phyloP scores from a whole-genome alignment of 2,888 invertebrate genomes.

The Bibio marci region DNA sequence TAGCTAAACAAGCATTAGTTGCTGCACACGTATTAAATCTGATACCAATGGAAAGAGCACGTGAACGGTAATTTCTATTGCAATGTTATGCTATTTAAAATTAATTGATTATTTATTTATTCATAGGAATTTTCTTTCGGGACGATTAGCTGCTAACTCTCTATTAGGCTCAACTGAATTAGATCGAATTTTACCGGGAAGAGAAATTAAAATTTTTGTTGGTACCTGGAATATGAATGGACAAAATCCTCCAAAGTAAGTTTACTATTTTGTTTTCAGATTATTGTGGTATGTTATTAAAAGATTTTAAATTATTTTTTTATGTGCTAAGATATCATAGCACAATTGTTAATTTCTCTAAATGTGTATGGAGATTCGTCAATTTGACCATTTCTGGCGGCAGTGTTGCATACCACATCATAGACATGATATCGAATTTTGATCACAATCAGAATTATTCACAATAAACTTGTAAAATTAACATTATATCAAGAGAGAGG shows the following conservation, averaged over 20 bases:
- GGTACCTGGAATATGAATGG: constrained; percentile 98
- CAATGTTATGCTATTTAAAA: neutral
- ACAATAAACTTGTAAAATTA: too few relatives aligned
- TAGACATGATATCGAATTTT: too few relatives aligned
- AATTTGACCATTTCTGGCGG: too few relatives aligned
- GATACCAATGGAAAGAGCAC: constrained; percentile 65
- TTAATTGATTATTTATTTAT: neutral
- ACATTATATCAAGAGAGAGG: too few relatives aligned
- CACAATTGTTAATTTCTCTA: too few relatives aligned
- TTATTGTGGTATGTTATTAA: too few relatives aligned
- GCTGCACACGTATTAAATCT: constrained; percentile 66
- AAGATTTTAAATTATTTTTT: too few relatives aligned
- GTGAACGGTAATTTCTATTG: constrained; percentile 41
- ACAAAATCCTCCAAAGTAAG: constrained; percentile 63
- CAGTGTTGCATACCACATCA: too few relatives aligned
- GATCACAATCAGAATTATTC: too few relatives aligned
- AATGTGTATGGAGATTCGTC: too few relatives aligned
- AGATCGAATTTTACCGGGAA: constrained; percentile 68
- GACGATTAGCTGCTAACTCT: constrained; percentile 62
- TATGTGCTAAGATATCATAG: constrained; percentile 1
- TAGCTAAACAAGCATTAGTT: constrained; percentile 55
- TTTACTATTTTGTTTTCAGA: too few relatives aligned
- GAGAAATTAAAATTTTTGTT: constrained; percentile 73
- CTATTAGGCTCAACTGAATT: constrained; percentile 71
- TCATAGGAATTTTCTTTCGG: constrained; percentile 58